A percentile compares a stretch with the other conserved stretches of the same genome.
These are phyloP conservation scores for Parambassis ranga DNA, from an alignment of 2,797 vertebrate species.

Conservation along the genomic window DNA sequence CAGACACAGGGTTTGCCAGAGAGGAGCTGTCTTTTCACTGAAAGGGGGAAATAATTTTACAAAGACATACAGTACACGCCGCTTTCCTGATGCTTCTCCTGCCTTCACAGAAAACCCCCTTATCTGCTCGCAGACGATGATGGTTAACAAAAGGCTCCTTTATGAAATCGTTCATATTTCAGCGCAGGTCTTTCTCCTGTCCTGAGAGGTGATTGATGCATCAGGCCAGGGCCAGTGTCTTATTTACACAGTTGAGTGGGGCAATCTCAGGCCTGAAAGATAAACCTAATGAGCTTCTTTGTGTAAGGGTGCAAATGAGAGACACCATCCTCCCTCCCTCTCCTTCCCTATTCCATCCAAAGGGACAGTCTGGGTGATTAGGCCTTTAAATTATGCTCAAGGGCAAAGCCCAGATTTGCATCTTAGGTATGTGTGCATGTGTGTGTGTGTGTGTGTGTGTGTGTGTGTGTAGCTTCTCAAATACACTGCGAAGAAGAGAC, in stretches of 20 bases:
- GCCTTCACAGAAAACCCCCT: conserved; percentile 56
- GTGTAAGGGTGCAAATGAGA: conserved; percentile 98
- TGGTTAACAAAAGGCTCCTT: conserved; percentile 65
- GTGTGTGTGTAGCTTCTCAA: conserved; percentile 28
- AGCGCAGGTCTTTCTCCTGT: conserved; percentile 68
- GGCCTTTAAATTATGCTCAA: conserved; percentile 99
- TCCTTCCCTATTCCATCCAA: conserved; percentile 72
- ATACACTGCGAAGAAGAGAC: conserved; percentile 68
- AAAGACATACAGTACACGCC: conserved; percentile 54
- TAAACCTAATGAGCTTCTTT: conserved; percentile 99
- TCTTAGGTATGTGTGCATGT: conserved; percentile 79
- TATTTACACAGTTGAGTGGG: conserved; percentile 87
- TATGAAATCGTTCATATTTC: conserved; percentile 75
- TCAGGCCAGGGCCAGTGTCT: conserved; percentile 74
- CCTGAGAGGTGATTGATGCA: conserved; percentile 77
- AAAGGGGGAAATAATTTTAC: conserved; percentile 65
- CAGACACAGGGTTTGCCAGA: conserved; percentile 44
- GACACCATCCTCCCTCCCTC: conserved; percentile 86
- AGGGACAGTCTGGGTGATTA: conserved; percentile 92
- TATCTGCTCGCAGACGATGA: conserved; percentile 65
- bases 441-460: conserved; percentile 35
- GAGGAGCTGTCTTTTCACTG: conserved; percentile 50
- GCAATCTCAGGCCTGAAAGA: conserved; percentile 89
- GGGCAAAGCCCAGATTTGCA: conserved; percentile 99
- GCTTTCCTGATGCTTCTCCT: conserved; percentile 49